Base-by-base conservation (phyloP, 1,140 invertebrate genomes). In the Oedothorax gibbosus region DNA sequence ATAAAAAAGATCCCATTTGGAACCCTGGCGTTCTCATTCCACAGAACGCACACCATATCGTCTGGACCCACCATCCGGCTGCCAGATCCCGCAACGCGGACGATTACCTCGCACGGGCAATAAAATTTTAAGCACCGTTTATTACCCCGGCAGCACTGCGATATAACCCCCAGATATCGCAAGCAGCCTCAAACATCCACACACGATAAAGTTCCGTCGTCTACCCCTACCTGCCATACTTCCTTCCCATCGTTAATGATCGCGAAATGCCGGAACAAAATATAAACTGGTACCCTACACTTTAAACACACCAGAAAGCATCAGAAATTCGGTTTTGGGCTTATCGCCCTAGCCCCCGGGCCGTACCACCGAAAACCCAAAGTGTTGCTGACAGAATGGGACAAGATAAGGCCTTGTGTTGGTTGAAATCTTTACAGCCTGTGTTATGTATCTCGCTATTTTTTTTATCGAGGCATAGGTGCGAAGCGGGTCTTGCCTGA, bases 81-180 rank as follows among this genome's bases (percentile, higher is more conserved):
- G 35, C 35, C 35, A 35, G 35, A n/a, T n/a, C n/a, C n/a, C n/a
- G n/a, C n/a, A n/a, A n/a, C 49, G 7, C 69, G 50, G 69, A 71
- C 69, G 69, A 71, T 71, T 71, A 57, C 80, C 54, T 73, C 56
- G 18, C 57, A 62, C 49, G 69, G 73, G 80, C 80, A 82, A 82
- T 82, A 82, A 82, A 82, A 82, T 73, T 82, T 82, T 82, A 82
- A 82, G 80, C 80, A 82, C 80, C 80, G 80, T 82, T 82, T 82
- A 82, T 82, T 82, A 82, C 80, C 80, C 64, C 57, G 49, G 66
- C 56, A 35, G 35, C 35, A 5, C 49, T 7, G 77, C 54, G 80
- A 82, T 82, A 64, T 82, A 82, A 82, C 80, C 53, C 69, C 51
- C 49, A 64, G 80, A 82, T 82, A 82, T 82, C 80, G 65, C 80